Conservation (phyloP, 2,888 invertebrate species). For the Unio pictorum region DNA sequence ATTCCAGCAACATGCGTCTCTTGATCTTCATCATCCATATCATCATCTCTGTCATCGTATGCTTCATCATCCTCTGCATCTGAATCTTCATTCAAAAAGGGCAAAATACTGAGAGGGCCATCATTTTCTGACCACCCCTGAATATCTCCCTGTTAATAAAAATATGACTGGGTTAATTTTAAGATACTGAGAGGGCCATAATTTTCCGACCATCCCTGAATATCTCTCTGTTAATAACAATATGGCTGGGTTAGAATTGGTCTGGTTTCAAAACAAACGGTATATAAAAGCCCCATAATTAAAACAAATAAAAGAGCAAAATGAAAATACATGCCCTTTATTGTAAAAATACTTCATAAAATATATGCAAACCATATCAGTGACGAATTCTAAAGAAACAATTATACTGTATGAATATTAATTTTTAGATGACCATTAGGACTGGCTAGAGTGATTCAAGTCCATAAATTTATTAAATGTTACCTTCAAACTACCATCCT, state of each 20-base stretch:
- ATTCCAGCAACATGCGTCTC: neutral
- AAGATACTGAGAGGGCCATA: constrained; percentile 36
- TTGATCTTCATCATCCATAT: constrained; percentile 6
- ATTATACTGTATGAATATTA: too few relatives aligned
- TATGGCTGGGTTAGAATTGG: too few relatives aligned
- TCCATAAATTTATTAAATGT: neutral
- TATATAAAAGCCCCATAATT: too few relatives aligned
- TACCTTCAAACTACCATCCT: constrained; percentile 51
- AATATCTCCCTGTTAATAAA: constrained; percentile 21
- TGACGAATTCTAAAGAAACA: too few relatives aligned
- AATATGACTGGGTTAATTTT: too few relatives aligned
- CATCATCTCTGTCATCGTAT: constrained; percentile 30
- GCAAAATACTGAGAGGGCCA: constrained; percentile 33
- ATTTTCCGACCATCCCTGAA: constrained; percentile 39
- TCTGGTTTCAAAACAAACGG: too few relatives aligned
- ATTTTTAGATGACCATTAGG: too few relatives aligned
- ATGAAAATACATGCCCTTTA: too few relatives aligned
- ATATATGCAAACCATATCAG: too few relatives aligned
- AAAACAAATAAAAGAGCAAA: too few relatives aligned
- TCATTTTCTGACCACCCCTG: constrained; percentile 41
- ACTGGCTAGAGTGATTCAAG: neutral
- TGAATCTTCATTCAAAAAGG: constrained; percentile 37
- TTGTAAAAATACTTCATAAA: too few relatives aligned
- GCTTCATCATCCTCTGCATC: constrained; percentile 40
- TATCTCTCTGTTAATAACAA: constrained; percentile 16